Base-by-base conservation (phyloP, 37 sponge, comb jelly and placozoan species). In the Bolinopsis microptera region DNA sequence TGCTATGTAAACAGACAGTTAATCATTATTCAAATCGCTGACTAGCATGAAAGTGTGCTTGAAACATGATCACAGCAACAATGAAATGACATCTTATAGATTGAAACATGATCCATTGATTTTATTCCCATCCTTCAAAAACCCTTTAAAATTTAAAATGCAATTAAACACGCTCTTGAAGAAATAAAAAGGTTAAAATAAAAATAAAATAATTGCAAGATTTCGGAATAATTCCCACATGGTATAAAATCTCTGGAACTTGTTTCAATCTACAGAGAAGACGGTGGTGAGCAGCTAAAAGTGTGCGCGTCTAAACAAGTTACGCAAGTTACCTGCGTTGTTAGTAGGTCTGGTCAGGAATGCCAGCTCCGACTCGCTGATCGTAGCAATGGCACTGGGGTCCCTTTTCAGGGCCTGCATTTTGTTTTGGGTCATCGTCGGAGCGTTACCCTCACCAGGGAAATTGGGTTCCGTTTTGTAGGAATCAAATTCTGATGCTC, bases 271-370 rank as follows among this genome's bases (percentile, higher is more conserved):
- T 48, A 48, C 61, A 48, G 61, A 48, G 61, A 13, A 13, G 13
- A 48, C 9, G 61, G 61, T n/a, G n/a, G n/a, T n/a, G n/a, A n/a
- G n/a, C n/a, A n/a, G n/a, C n/a, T n/a, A n/a, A n/a, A n/a, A n/a
- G n/a, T n/a, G n/a, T n/a, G n/a, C n/a, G n/a, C n/a, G n/a, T n/a
- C n/a, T n/a, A n/a, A n/a, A n/a, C n/a, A n/a, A n/a, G n/a, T n/a
- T n/a, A n/a, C n/a, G n/a, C 61, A 5, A 48, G 13, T 48, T 48
- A 48, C 61, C 61, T 48, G 61, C 61, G 61, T 48, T 48, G 61
- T 86, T 86, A 48, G n/a, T 40, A 41, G 90, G 90, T 38, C 90
- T 2, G 16, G 90, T 86, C 28, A 86, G 90, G 90, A 41, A 86
- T 2, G 90, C 90, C 61, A 86, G 61, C 48, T 86, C 90, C 1